phyloP scores from a whole-genome alignment of 2,888 invertebrate species.

The Automeris io region DNA sequence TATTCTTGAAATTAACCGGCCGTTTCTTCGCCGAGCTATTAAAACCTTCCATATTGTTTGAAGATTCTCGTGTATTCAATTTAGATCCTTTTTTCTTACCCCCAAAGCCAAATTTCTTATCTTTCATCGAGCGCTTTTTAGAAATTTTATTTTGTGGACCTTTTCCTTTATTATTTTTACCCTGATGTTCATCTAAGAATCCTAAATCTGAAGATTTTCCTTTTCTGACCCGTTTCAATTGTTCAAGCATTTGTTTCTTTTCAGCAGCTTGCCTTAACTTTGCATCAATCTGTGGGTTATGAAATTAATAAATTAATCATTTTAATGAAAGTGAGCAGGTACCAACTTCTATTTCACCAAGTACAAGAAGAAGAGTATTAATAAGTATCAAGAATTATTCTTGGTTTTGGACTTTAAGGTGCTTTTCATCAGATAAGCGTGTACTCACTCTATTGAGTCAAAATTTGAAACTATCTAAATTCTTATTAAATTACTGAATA shows the following conservation, averaged over 20 bases:
- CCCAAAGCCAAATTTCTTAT: constrained; percentile 95
- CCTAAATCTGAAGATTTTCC: constrained; percentile 87
- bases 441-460: too few species aligned
- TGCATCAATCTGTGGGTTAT: constrained; percentile 87
- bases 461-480: too few species aligned
- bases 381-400: too few species aligned
- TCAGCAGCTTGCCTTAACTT: constrained; percentile 91
- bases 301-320: too few species aligned
- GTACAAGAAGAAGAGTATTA: too few species aligned
- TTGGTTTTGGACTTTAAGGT: too few species aligned
- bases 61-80: constrained; percentile 89
- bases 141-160: constrained; percentile 49
- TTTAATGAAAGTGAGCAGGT: too few species aligned
- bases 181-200: constrained; percentile 83
- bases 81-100: constrained; percentile 96
- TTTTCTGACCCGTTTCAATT: constrained; percentile 95
- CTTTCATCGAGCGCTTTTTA: constrained; percentile 80
- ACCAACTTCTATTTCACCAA: too few species aligned
- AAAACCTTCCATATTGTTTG: constrained; percentile 80
- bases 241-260: constrained; percentile 93
- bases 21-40: constrained; percentile 60
- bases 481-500: too few species aligned
- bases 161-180: constrained; percentile 33
- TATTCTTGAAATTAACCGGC: constrained; percentile 55
- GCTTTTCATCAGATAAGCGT: too few species aligned